Percentiles rank a stretch among this genome's conserved stretches.
These are phyloP conservation scores for Tenebrosternarchus preto DNA, from an alignment of 2,113 vertebrate species.

Conservation along the genomic window DNA sequence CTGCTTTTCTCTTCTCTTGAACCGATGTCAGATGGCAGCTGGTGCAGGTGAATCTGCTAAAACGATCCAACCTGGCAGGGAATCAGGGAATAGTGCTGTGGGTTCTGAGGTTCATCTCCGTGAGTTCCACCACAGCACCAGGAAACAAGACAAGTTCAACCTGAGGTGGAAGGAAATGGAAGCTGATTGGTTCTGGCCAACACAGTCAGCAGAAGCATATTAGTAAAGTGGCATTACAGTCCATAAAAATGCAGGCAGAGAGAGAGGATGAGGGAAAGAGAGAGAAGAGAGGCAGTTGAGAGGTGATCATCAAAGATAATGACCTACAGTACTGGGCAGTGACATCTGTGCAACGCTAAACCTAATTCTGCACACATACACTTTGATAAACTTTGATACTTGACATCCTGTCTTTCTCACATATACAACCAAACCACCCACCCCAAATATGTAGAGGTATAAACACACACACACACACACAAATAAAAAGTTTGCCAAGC, in stretches of 20 bases:
- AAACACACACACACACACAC: neutral
- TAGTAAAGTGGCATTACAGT: no score
- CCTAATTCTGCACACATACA: conserved; percentile 25
- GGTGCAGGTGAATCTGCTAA: conserved; percentile 48
- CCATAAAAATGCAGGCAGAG: no score
- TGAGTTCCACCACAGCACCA: conserved; percentile 13
- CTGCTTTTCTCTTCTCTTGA: conserved; percentile 38
- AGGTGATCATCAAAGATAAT: conserved; percentile 60
- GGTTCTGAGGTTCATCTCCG: conserved; percentile 8
- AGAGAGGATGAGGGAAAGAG: no score
- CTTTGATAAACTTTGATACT: conserved; percentile 9
- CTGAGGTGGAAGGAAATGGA: neutral
- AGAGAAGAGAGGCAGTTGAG: conserved; percentile 44
- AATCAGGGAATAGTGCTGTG: conserved; percentile 16
- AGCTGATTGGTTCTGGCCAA: conserved; percentile 5
- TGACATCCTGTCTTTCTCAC: neutral
- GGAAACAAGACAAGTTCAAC: conserved; percentile 15
- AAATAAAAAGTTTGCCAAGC: conserved; percentile 19
- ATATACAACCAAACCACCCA: neutral
- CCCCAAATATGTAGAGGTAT: no score
- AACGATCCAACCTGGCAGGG: conserved; percentile 32
- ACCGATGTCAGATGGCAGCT: conserved; percentile 35
- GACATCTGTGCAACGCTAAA: conserved; percentile 57
- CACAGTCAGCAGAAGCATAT: neutral
- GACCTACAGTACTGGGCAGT: conserved; percentile 58